Evolutionary conservation across 2,113 vertebrate species (phyloP), one percentile per base, ranked within the genome.

Genomic region (Platysteira castanea): DNA sequence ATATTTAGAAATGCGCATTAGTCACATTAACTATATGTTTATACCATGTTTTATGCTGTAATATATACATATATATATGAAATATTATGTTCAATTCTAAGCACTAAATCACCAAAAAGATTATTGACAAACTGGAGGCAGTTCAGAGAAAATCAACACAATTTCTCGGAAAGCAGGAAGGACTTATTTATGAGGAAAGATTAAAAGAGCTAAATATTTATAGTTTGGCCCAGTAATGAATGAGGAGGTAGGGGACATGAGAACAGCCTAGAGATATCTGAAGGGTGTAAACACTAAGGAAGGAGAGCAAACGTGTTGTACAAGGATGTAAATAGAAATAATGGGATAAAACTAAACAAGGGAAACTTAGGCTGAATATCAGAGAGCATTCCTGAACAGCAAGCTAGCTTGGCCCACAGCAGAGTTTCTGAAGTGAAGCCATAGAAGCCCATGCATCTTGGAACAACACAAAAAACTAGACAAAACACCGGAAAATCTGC

Each of bases 191-290:
- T 74, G 64, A 89, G n/a, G 46, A 86, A 96, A 95, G 94, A 94
- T 85, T 95, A 95, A 91, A 94, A 87, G 56, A 92, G 60, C 82
- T 94, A 96, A 94, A 93, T 96, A 95, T 96, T 96, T 97, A 95
- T 18, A 94, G 60, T 65, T 88, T 90, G 76, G 91, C 77, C 78
- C 88, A 89, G 76, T 92, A 97, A 95, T 70, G 87, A 95, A 96
- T 94, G 89, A 95, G 95, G 94, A 96, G 94, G 89, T 90, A 90
- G 73, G n/a, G 47, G 67, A 95, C 79, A 92, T 63, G 77, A 94
- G 89, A 96, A 96, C 85, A 95, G 93, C 41, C 65, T 50, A 59
- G 77, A 94, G 93, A 90, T 89, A 88, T 57, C 63, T 68, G 44
- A 92, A 94, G 87, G 67, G 84, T 68, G 77, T 93, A 96, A 95